Base-by-base conservation (phyloP, 2,888 invertebrate genomes). In the Belgica antarctica region DNA sequence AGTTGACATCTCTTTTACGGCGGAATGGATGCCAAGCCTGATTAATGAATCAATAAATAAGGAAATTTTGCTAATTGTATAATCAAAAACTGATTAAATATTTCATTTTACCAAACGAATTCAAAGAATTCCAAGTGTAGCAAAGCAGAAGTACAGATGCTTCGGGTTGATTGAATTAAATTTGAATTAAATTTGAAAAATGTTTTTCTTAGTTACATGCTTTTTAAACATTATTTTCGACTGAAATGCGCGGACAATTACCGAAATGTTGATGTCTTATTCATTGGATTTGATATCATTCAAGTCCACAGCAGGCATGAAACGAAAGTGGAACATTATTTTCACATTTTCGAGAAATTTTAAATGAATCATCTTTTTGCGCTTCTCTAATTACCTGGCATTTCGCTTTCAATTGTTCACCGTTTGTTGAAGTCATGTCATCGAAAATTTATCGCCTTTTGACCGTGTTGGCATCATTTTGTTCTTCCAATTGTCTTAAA, bases 21-120 rank as follows among this genome's bases (percentile, higher is more conserved):
- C n/a, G n/a, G 15, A 41, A 41, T 3, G 41, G n/a, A 41, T 2
- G 3, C 2, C 41, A 41, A 5, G 12, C 17, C 52, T 52, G 12
- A 52, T 52, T 19, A 52, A 52, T 22, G 52, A 22, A 5, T n/a
- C 52, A 52, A 52, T 52, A 41, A 41, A 41, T 41, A n/a, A 41
- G 15, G 41, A 7, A 52, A 52, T 52, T n/a, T n/a, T 52, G 22
- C 52, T 19, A 17, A 52, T 52, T 52, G 52, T 52, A 17, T 52
- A 52, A 52, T 52, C 52, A 52, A 52, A 52, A 52, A 52, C 5
- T 5, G 22, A 52, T 52, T 52, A 52, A 41, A n/a, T 41, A 41
- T 41, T 41, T 41, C 15, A 41, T 41, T 41, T 41, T 10, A 15
- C n/a, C n/a, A 15, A 41, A n/a, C 41, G 10, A n/a, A n/a, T 15